phyloP scores from a whole-genome alignment of 2,797 vertebrate species.

The Phoxinus dragarum region DNA sequence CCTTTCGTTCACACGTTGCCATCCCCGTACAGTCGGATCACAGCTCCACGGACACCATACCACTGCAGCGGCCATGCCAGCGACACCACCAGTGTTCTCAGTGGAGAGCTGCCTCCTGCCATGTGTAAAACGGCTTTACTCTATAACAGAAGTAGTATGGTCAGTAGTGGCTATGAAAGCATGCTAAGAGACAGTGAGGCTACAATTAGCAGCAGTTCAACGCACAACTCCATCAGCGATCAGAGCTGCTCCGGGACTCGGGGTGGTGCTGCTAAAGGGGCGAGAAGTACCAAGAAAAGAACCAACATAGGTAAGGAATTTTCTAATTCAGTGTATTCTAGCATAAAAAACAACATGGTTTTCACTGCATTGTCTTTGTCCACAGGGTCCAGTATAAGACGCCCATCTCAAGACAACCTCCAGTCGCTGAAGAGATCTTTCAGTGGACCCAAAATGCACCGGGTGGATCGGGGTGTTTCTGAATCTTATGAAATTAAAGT shows the following conservation, averaged over 20 bases:
- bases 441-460: slow-evolving; percentile 80
- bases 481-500: slow-evolving; percentile 95
- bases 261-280: slow-evolving; percentile 79
- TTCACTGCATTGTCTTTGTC: slow-evolving; percentile 31
- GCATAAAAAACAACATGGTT: neutral
- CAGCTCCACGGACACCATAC: slow-evolving; percentile 87
- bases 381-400: slow-evolving; percentile 72
- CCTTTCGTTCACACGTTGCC: slow-evolving; percentile 74
- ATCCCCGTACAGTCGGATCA: slow-evolving; percentile 94
- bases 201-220: slow-evolving; percentile 87
- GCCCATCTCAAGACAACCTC: slow-evolving; percentile 82
- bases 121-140: slow-evolving; percentile 97
- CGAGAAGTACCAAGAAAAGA: slow-evolving; percentile 86
- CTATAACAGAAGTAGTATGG: slow-evolving; percentile 85
- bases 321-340: neutral
- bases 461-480: slow-evolving; percentile 87
- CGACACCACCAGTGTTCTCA: slow-evolving; percentile 92
- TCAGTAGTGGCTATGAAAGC: slow-evolving; percentile 97
- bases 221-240: slow-evolving; percentile 91
- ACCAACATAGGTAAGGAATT: slow-evolving; percentile 82
- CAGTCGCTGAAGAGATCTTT: slow-evolving; percentile 81
- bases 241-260: slow-evolving; percentile 85
- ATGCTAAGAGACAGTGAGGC: slow-evolving; percentile 94
- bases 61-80: slow-evolving; percentile 88
- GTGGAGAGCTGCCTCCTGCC: slow-evolving; percentile 92